Percentiles rank a stretch among this genome's conserved stretches.
Conservation (phyloP, 2,888 invertebrate species). For the Agelastica alni region DNA sequence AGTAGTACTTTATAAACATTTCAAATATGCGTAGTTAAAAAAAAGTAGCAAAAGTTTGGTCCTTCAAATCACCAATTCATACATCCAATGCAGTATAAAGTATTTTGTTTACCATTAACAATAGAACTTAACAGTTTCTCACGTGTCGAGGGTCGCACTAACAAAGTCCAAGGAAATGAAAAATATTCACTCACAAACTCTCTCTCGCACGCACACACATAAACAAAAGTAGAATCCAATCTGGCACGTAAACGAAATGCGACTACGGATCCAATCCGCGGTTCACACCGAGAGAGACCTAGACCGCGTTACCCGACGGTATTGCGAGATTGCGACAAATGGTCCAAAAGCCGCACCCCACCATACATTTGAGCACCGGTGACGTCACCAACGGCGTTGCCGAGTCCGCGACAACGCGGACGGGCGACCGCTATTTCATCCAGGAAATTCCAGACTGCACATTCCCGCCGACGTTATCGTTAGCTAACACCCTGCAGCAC, state of each 20-base stretch:
- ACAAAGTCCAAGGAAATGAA: conserved; percentile 21
- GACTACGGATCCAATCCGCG: background rate
- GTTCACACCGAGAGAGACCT: conserved; percentile 25
- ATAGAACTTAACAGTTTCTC: conserved; percentile 8
- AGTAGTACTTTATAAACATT: too few relatives aligned
- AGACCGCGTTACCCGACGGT: conserved; percentile 36
- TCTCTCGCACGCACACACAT: conserved; percentile 1
- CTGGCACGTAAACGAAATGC: conserved; percentile 5
- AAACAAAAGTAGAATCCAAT: conserved; percentile 6
- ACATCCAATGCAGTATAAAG: background rate
- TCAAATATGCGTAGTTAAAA: too few relatives aligned
- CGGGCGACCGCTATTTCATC: background rate
- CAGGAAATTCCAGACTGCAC: conserved; percentile 7
- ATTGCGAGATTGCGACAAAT: conserved; percentile 35
- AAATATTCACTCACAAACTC: too few relatives aligned
- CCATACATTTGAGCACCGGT: conserved; percentile 54
- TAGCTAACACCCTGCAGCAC: too few relatives aligned
- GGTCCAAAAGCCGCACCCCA: conserved; percentile 47
- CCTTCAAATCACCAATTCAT: background rate
- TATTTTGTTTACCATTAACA: background rate
- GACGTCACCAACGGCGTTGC: conserved; percentile 50
- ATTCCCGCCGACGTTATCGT: too few relatives aligned
- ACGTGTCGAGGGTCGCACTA: conserved; percentile 13
- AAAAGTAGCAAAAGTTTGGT: too few relatives aligned
- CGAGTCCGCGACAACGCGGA: conserved; percentile 1